These are phyloP conservation scores for Tachysurus fulvidraco DNA, from an alignment of 2,113 vertebrate species.

Conservation along the genomic window DNA sequence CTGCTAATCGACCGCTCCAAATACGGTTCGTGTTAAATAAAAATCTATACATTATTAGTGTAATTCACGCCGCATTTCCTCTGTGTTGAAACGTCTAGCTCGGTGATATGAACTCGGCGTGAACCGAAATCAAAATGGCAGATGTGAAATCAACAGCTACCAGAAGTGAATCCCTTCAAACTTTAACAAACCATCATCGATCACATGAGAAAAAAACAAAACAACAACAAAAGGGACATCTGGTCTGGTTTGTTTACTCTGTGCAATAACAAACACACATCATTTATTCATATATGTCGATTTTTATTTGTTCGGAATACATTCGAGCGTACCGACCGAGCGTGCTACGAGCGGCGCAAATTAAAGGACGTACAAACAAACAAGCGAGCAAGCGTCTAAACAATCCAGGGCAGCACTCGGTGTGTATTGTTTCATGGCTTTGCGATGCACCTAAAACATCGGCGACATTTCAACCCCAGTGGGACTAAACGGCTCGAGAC, in stretches of 20 bases:
- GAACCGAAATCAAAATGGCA: neutral
- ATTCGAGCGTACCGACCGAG: neutral
- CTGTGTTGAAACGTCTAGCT: too few species aligned
- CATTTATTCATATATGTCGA: neutral
- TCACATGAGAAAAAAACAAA: neutral
- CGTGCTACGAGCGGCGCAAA: neutral
- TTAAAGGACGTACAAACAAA: neutral
- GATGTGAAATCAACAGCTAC: neutral
- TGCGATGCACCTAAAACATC: slow-evolving; percentile 44
- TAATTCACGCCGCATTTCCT: neutral
- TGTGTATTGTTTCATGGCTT: neutral
- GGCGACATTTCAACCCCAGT: slow-evolving; percentile 26
- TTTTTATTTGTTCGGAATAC: neutral
- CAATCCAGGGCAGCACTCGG: neutral
- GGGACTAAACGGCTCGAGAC: slow-evolving; percentile 43
- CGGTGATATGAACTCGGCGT: neutral
- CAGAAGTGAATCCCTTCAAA: too few species aligned
- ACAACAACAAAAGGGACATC: neutral
- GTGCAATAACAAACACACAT: neutral
- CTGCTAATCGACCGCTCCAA: neutral
- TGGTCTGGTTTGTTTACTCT: neutral
- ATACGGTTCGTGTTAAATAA: neutral
- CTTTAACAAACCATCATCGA: too few species aligned
- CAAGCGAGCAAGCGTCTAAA: neutral
- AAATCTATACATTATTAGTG: neutral